Conservation (phyloP, 2,888 invertebrate species). For the Hydroisotoma schaefferi region DNA sequence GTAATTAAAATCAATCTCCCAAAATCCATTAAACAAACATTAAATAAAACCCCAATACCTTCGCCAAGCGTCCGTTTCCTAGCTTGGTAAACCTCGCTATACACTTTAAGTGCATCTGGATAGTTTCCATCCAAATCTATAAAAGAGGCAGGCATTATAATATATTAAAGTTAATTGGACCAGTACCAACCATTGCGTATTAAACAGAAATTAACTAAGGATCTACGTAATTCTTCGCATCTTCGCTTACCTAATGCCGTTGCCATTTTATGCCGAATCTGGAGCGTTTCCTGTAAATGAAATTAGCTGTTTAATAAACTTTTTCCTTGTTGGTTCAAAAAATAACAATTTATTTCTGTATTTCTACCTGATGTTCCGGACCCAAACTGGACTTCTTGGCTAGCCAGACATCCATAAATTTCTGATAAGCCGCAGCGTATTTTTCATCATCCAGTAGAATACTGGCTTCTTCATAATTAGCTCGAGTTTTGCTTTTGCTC, state of each 20-base stretch:
- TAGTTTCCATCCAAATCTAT: conserved; percentile 14
- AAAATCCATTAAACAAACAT: neutral
- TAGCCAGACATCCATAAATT: conserved; percentile 7
- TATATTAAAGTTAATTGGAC: neutral
- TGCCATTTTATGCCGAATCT: conserved; percentile 19
- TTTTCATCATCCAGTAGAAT: conserved; percentile 19
- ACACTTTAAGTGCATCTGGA: conserved; percentile 23
- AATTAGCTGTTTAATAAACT: no score
- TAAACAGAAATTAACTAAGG: neutral
- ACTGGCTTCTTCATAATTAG: conserved; percentile 26
- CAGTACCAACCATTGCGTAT: neutral
- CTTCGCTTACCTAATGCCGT: no score
- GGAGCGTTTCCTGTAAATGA: conserved; percentile 18
- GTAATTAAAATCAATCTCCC: neutral
- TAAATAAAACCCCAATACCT: conserved; percentile 5
- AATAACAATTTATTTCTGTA: no score
- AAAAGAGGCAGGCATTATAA: no score
- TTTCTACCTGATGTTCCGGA: conserved; percentile 16
- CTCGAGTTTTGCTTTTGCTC: conserved; percentile 19
- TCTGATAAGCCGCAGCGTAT: conserved; percentile 11
- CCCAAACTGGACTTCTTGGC: conserved; percentile 15
- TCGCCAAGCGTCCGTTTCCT: conserved; percentile 16
- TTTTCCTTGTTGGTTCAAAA: no score
- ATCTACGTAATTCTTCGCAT: neutral
- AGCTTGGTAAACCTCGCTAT: conserved; percentile 18